These are phyloP conservation scores for Astreopora myriophthalma DNA, from an alignment of 64 coral and sea anemone genomes.

Conservation along the genomic window DNA sequence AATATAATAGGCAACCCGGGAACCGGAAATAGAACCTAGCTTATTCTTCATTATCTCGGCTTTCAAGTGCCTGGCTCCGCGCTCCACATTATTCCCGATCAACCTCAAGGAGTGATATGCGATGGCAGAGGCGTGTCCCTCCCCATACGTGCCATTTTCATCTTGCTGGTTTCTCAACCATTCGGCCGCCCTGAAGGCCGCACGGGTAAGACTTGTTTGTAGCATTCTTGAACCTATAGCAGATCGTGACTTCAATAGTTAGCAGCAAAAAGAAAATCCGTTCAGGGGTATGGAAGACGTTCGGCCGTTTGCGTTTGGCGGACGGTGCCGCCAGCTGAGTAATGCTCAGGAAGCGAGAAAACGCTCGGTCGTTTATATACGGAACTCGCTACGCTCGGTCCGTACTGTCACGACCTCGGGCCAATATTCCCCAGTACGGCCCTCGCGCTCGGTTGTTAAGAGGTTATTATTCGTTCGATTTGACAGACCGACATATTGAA, in stretches of 20 bases:
- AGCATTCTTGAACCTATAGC: constrained; percentile 17
- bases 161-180: constrained; percentile 24
- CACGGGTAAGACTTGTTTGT: constrained; percentile 8
- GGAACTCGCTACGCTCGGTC: too few species aligned
- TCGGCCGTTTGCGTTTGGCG: too few species aligned
- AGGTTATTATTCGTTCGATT: too few species aligned
- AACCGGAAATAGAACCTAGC: background rate
- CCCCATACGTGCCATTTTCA: constrained; percentile 9
- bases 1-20: constrained; percentile 1
- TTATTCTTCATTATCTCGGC: constrained; percentile 31
- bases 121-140: constrained; percentile 13
- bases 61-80: background rate
- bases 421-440: too few species aligned
- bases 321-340: too few species aligned
- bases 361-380: too few species aligned
- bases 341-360: too few species aligned
- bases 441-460: too few species aligned
- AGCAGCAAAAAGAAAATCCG: background rate
- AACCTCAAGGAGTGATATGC: constrained; percentile 34
- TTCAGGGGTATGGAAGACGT: too few species aligned
- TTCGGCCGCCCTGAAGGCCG: constrained; percentile 36
- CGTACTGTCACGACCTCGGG: too few species aligned
- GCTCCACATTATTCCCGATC: constrained; percentile 14
- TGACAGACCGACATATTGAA: too few species aligned
- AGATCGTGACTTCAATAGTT: background rate